Conservation (phyloP, 2,113 vertebrate genomes). For the Xyrauchen texanus region DNA sequence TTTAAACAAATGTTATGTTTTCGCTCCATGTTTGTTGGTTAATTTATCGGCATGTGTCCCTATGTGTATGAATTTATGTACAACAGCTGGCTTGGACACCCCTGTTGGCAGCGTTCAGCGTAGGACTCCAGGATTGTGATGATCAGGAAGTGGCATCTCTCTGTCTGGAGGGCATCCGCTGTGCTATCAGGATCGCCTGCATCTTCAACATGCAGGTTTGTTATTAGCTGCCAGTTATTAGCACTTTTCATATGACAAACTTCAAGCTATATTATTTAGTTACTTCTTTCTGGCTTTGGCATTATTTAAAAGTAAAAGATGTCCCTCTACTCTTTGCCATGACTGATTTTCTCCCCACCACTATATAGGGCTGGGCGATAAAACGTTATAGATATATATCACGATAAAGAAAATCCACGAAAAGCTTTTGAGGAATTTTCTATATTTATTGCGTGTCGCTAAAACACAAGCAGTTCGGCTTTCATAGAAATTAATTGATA, state of each 20-base stretch:
- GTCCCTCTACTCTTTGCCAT: no score
- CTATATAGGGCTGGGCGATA: no score
- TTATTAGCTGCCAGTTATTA: not conserved
- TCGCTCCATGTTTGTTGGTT: not conserved
- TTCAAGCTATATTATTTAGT: not conserved
- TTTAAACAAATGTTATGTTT: not conserved
- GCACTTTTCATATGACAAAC: not conserved
- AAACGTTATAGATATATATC: no score
- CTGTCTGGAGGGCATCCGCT: conserved; percentile 95
- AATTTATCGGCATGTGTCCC: not conserved
- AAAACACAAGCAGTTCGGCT: no score
- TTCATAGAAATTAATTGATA: no score
- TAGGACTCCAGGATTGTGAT: conserved; percentile 95
- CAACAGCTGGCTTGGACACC: conserved; percentile 95
- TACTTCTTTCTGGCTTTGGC: not conserved
- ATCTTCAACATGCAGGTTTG: conserved; percentile 98
- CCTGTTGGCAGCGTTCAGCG: conserved; percentile 90
- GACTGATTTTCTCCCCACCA: no score
- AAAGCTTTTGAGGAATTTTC: no score
- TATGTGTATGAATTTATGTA: no score
- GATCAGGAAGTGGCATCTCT: conserved; percentile 92
- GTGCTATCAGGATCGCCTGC: conserved; percentile 91
- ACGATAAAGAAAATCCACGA: no score
- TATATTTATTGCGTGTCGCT: no score
- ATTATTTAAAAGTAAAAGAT: no score